Evolutionary conservation across 1,140 invertebrate genomes (phyloP).

Genomic region (Polyergus mexicanus): DNA sequence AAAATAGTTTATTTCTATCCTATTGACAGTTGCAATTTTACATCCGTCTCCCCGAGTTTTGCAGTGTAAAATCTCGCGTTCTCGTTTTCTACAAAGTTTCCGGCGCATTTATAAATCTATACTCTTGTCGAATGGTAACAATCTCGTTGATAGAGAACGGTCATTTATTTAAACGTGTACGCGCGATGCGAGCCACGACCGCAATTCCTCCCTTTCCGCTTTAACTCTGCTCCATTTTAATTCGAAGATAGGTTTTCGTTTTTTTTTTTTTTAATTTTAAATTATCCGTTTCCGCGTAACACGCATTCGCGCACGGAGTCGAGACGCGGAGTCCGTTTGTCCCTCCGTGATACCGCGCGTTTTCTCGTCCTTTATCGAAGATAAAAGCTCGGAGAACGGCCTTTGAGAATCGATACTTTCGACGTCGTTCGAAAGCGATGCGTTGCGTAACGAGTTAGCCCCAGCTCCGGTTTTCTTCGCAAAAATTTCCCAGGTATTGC

Average conservation of each 20-base stretch:
- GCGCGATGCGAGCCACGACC: not conserved
- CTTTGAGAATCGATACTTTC: conserved; percentile 74
- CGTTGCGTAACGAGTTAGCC: conserved; percentile 66
- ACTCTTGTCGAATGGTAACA: not conserved
- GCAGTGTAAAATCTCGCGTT: not conserved
- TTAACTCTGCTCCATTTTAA: not conserved
- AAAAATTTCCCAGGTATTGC: conserved; percentile 66
- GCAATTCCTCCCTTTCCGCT: not conserved
- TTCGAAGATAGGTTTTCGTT: not conserved
- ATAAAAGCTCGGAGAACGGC: conserved; percentile 72
- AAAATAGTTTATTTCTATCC: conserved; percentile 45
- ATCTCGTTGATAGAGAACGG: not conserved
- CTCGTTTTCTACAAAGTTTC: not conserved
- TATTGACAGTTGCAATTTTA: conserved; percentile 55
- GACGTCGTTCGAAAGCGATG: conserved; percentile 68
- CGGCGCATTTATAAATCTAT: conserved; percentile 7
- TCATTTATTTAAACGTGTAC: not conserved
- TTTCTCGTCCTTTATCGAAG: conserved; percentile 54
- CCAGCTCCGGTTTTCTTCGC: conserved; percentile 14
- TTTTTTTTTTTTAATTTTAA: not conserved
- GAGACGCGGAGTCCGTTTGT: not conserved
- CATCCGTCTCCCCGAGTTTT: conserved; percentile 25
- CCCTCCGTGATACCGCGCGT: conserved; percentile 40
- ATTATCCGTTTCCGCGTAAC: not conserved
- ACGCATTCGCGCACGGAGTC: not conserved